These are phyloP conservation scores for Drosophila rubida DNA, from an alignment of 2,888 invertebrate species.

Conservation along the genomic window DNA sequence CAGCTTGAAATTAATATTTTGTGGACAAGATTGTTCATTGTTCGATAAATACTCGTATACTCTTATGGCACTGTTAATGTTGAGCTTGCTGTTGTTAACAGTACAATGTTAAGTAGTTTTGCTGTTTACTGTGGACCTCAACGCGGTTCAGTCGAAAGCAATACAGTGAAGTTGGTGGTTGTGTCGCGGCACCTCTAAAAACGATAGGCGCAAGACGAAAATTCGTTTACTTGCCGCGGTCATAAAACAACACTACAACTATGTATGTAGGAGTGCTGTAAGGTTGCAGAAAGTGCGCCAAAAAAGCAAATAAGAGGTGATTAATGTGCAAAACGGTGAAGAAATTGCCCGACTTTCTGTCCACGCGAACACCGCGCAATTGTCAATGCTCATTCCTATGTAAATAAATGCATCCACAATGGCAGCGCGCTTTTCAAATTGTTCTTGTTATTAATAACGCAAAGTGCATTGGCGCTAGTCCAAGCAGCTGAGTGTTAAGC, in stretches of 20 bases:
- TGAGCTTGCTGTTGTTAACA: constrained; percentile 14
- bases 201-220: constrained; percentile 6
- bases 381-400: constrained; percentile 27
- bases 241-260: constrained; percentile 25
- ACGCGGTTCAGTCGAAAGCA: constrained; percentile 38
- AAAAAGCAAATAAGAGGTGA: constrained; percentile 35
- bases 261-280: constrained; percentile 12
- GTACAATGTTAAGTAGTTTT: constrained; percentile 8
- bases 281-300: constrained; percentile 40
- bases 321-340: constrained; percentile 42
- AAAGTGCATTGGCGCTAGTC: constrained; percentile 51
- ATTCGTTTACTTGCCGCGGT: constrained; percentile 24
- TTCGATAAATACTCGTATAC: not conserved
- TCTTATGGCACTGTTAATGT: constrained; percentile 6
- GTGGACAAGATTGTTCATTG: not conserved
- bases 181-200: constrained; percentile 19
- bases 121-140: not conserved
- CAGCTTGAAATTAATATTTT: no score
- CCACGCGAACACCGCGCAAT: constrained; percentile 7
- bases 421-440: constrained; percentile 51
- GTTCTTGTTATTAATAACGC: constrained; percentile 42
- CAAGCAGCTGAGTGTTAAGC: constrained; percentile 25
- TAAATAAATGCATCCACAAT: constrained; percentile 35
- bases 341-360: constrained; percentile 15
- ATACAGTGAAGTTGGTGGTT: constrained; percentile 36